Base-by-base conservation (phyloP, 2,797 vertebrate species). In the Leontocebus nigricollis region DNA sequence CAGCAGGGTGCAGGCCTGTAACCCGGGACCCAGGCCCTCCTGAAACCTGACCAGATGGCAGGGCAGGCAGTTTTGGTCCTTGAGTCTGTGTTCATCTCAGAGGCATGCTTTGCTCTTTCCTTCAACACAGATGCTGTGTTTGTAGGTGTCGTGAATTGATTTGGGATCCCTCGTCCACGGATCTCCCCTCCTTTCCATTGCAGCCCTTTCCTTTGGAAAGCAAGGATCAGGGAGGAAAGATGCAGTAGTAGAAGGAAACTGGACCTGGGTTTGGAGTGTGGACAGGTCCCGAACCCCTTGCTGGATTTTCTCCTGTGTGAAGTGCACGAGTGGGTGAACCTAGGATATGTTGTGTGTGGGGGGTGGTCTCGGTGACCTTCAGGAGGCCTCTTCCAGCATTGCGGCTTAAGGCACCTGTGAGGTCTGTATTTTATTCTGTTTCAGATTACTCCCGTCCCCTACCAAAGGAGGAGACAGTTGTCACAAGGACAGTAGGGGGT, bases 1-100 rank as follows among this genome's bases (percentile, higher is more conserved):
- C 1, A 1, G 4, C 17, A 75, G 61, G 2, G 7, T 7, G 1
- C 1, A 46, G 11, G 19, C 50, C 39, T 2, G 12, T 27, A 5
- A 73, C 8, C 36, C 17, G 14, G 20, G 20, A 10, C 83, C 20
- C 41, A 52, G 39, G 30, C 52, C 39, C 72, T 82, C 24, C 80
- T 96, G 48, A 95, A 94, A 64, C n/a, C 81, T n/a, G 24, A 15
- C 14, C 88, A 82, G 52, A 30, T 33, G 57, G 44, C 15, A 27
- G n/a, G 52, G 57, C 9, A 48, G 57, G 48, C 5, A 5, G 10
- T 22, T 72, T 61, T 93, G 55, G 24, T 20, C 1, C 30, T 81
- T 12, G 17, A 36, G 0, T n/a, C 48, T 57, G 13, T 19, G 13
- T 76, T 83, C 36, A 33, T 83, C 33, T 93, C n/a, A 85, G 79